Percentiles rank a stretch among this genome's conserved stretches.
These are phyloP conservation scores for Dysidea cf. avara DNA, from an alignment of 37 sponge, comb jelly and placozoan species.

Conservation along the genomic window DNA sequence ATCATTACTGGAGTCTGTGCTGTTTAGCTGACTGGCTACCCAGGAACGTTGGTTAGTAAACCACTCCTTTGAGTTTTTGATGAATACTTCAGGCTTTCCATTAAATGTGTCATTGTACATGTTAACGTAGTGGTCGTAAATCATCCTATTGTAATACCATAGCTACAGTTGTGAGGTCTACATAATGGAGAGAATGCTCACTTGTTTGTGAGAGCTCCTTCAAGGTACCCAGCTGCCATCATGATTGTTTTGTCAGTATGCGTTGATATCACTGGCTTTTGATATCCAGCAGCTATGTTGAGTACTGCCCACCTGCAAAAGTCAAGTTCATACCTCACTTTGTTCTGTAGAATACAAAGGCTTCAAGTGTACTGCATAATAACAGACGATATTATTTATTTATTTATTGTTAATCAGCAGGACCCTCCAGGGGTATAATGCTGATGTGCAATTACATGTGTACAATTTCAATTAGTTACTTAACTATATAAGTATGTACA, in stretches of 20 bases:
- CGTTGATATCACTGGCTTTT: background rate
- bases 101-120: slow-evolving; percentile 15
- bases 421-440: too few species aligned
- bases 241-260: slow-evolving; percentile 15
- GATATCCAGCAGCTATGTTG: slow-evolving; percentile 31
- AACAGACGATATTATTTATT: too few species aligned
- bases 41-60: slow-evolving; percentile 5
- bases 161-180: too few species aligned
- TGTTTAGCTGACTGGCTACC: slow-evolving; percentile 3
- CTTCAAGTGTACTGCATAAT: too few species aligned
- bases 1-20: background rate
- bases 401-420: too few species aligned
- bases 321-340: too few species aligned
- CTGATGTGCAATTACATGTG: too few species aligned
- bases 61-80: slow-evolving; percentile 28
- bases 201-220: slow-evolving; percentile 50
- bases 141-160: slow-evolving; percentile 7
- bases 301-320: slow-evolving; percentile 54
- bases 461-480: too few species aligned
- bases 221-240: slow-evolving; percentile 43
- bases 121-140: slow-evolving; percentile 20
- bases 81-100: background rate
- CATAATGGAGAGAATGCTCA: slow-evolving; percentile 10
- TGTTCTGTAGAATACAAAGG: too few species aligned
- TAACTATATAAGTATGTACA: too few species aligned